Evolutionary conservation across 2,888 invertebrate species (phyloP), one percentile per base, ranked within the genome.

Genomic region (Drosophila robusta): DNA sequence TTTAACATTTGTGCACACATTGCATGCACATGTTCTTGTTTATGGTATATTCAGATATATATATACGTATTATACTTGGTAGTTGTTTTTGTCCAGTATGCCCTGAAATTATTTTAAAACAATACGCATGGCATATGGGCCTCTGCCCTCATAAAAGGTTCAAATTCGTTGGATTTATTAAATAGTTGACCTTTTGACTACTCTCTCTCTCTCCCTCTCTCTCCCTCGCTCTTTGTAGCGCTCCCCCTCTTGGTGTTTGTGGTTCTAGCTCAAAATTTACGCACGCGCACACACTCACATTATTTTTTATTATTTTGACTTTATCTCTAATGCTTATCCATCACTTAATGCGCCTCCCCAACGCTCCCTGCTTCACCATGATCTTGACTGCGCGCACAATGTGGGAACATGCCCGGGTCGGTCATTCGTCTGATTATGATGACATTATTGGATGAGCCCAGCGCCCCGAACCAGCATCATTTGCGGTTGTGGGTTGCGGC

Each of bases 231-330:
- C 16, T 26, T 11, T 12, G 3, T 18, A 9, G 8, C 9, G 3
- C 8, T 29, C 29, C 29, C 29, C 29, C 29, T 29, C 29, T 29
- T 29, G 29, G 29, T 29, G 9, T 2, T 29, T 9, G 29, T 29
- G 29, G 2, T 4, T 24, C 34, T 18, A 29, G 46, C 5, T 22
- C 52, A 44, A 58, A 68, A 71, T 68, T 60, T 46, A 60, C 63
- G 71, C 72, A 75, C 75, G 75, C 75, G 75, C 72, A 73, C 46
- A 62, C 57, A 57, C 49, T 58, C 76, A 51, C 75, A 80, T 86
- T 70, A 84, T 78, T 78, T 85, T 85, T 85, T 83, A 86, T 84
- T 85, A 82, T 85, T 85, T 85, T 84, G 86, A 85, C 86, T 86
- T 71, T 76, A 86, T 86, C 74, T 70, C 68, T 61, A 68, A 78